A percentile compares a stretch with the other conserved stretches of the same genome.
Evolutionary conservation across 2,888 invertebrate species (phyloP).

Genomic region (Hirtodrosophila histrioides): DNA sequence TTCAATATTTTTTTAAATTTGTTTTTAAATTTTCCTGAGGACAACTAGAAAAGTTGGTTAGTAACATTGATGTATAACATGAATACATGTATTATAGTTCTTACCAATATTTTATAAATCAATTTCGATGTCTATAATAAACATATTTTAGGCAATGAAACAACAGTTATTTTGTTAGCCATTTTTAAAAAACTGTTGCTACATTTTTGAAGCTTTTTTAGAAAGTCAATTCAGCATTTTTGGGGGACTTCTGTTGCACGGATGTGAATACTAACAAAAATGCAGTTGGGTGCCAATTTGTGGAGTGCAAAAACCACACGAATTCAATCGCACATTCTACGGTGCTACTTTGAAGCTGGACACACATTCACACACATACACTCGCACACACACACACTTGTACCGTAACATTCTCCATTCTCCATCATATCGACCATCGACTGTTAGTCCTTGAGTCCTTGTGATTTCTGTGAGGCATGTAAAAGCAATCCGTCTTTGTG

Average conservation of each 20-base stretch:
- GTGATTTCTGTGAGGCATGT: conserved; percentile 32
- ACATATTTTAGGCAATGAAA: not conserved
- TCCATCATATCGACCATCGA: conserved; percentile 46
- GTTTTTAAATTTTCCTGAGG: too few relatives aligned
- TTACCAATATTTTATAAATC: too few relatives aligned
- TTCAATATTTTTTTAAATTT: too few relatives aligned
- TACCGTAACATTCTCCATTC: conserved; percentile 10
- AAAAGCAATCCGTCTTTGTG: conserved; percentile 28
- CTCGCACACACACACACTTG: conserved; percentile 13
- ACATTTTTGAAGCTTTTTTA: too few relatives aligned
- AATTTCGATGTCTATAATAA: not conserved
- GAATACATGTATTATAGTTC: too few relatives aligned
- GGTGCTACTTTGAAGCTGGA: conserved; percentile 6
- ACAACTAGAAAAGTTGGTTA: too few relatives aligned
- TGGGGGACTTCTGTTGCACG: not conserved
- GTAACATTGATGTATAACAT: too few relatives aligned
- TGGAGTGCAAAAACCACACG: conserved; percentile 1
- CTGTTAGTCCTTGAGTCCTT: conserved; percentile 44
- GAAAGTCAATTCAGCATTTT: too few relatives aligned
- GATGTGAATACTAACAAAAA: not conserved
- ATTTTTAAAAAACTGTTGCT: too few relatives aligned
- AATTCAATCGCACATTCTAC: conserved; percentile 17
- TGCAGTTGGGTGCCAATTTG: conserved; percentile 2
- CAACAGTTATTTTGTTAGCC: too few relatives aligned
- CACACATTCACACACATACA: not conserved